These are phyloP conservation scores for Venustoraphidia nigricollis DNA, from an alignment of 2,888 invertebrate species.

Conservation along the genomic window DNA sequence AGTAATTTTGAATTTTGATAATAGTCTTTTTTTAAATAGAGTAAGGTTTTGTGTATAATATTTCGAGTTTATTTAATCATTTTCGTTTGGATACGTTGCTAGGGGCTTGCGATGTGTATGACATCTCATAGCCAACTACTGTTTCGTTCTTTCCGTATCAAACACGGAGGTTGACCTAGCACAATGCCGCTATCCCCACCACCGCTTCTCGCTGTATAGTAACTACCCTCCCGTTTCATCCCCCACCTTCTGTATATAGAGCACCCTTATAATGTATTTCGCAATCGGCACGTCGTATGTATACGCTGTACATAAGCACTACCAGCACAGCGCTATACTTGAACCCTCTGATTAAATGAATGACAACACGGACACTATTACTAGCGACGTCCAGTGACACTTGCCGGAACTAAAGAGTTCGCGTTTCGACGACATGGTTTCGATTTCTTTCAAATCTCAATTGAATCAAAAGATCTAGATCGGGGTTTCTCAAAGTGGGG, in stretches of 20 bases:
- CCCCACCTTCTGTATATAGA: background rate
- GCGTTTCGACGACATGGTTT: no score
- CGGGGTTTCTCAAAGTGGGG: no score
- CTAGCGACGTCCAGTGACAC: no score
- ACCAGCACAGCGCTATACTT: no score
- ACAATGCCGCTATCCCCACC: constrained; percentile 25
- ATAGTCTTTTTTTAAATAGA: no score
- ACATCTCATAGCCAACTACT: constrained; percentile 4
- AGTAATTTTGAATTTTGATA: background rate
- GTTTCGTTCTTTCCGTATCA: constrained; percentile 7
- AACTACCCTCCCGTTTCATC: background rate
- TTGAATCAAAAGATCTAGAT: no score
- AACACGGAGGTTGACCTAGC: constrained; percentile 26
- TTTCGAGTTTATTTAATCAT: background rate
- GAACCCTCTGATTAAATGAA: no score
- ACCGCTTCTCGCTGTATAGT: constrained; percentile 1
- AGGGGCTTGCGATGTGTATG: constrained; percentile 1
- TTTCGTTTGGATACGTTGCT: background rate
- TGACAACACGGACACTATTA: no score
- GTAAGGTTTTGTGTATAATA: background rate
- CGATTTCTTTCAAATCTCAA: no score
- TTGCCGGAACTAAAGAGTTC: no score
- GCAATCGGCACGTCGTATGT: constrained; percentile 8
- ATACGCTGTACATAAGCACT: constrained; percentile 25
- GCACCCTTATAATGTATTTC: constrained; percentile 6